These are phyloP conservation scores for Crenuchus spilurus DNA, from an alignment of 2,797 vertebrate genomes.

Conservation along the genomic window DNA sequence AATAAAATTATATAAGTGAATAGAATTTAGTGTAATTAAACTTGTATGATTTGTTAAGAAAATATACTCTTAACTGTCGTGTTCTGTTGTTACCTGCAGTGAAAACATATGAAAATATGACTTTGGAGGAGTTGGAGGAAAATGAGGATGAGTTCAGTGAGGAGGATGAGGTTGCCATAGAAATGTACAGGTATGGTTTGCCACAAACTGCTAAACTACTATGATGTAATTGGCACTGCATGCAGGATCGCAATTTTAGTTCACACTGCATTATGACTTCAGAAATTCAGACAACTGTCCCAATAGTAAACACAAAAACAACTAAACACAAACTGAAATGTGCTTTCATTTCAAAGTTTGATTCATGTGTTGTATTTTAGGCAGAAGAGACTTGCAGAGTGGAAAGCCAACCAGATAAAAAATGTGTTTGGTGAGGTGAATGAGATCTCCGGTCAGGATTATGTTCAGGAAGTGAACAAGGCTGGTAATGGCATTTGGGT, in stretches of 20 bases:
- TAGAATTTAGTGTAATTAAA: too few relatives aligned
- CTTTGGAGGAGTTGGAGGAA: slow-evolving; percentile 91
- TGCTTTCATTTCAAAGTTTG: background rate
- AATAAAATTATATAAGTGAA: too few relatives aligned
- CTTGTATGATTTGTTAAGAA: background rate
- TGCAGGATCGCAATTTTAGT: background rate
- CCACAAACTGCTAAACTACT: background rate
- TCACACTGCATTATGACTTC: background rate
- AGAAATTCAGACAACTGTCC: too few relatives aligned
- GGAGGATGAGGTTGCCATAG: slow-evolving; percentile 92
- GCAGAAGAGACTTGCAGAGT: slow-evolving; percentile 90
- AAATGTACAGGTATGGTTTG: slow-evolving; percentile 91
- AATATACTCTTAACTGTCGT: background rate
- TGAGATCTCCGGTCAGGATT: slow-evolving; percentile 95
- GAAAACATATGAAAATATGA: slow-evolving; percentile 95
- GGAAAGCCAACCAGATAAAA: slow-evolving; percentile 88
- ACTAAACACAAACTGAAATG: background rate
- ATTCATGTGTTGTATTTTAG: slow-evolving; percentile 64
- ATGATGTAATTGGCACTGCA: too few relatives aligned
- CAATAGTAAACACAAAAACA: too few relatives aligned
- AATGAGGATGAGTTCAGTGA: slow-evolving; percentile 96
- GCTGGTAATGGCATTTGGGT: slow-evolving; percentile 92
- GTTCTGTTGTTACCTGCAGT: slow-evolving; percentile 72
- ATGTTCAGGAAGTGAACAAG: slow-evolving; percentile 92
- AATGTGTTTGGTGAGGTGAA: slow-evolving; percentile 88